Percentiles rank a stretch among this genome's conserved stretches.
Evolutionary conservation across 2,797 vertebrate species (phyloP).

Genomic region (Pseudochirops corinnae): DNA sequence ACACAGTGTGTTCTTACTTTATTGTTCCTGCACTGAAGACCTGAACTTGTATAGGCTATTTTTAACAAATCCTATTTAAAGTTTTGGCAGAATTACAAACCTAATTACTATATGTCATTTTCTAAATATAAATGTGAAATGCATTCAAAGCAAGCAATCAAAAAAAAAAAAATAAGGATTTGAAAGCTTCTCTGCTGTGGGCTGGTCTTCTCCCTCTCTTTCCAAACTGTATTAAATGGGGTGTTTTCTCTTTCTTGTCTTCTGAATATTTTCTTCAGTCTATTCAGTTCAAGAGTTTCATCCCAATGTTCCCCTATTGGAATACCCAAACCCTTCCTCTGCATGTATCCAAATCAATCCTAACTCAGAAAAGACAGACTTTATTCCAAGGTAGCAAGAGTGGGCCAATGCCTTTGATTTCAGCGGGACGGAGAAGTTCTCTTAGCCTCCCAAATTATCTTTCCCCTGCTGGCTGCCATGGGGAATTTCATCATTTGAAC

Average conservation of each 20-base stretch:
- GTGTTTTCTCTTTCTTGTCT: background rate
- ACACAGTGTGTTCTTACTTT: background rate
- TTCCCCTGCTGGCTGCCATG: background rate
- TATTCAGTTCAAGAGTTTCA: background rate
- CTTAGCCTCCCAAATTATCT: background rate
- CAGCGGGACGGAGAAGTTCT: background rate
- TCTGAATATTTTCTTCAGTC: background rate
- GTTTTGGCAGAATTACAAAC: slow-evolving; percentile 71
- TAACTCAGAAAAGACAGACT: background rate
- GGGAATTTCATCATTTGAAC: background rate
- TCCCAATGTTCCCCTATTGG: background rate
- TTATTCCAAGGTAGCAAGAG: background rate
- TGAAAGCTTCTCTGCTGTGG: background rate
- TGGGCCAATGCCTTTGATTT: background rate
- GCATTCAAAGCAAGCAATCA: slow-evolving; percentile 55
- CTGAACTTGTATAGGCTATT: slow-evolving; percentile 72
- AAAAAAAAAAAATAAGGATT: background rate
- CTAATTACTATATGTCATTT: slow-evolving; percentile 74
- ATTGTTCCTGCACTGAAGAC: slow-evolving; percentile 54
- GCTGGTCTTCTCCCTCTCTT: slow-evolving; percentile 36
- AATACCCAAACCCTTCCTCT: background rate
- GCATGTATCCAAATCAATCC: background rate
- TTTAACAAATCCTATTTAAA: slow-evolving; percentile 76
- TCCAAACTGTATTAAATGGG: background rate
- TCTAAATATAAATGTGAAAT: slow-evolving; percentile 76